These are phyloP conservation scores for Anolis sagrei DNA, from an alignment of 2,113 vertebrate species.

Conservation along the genomic window DNA sequence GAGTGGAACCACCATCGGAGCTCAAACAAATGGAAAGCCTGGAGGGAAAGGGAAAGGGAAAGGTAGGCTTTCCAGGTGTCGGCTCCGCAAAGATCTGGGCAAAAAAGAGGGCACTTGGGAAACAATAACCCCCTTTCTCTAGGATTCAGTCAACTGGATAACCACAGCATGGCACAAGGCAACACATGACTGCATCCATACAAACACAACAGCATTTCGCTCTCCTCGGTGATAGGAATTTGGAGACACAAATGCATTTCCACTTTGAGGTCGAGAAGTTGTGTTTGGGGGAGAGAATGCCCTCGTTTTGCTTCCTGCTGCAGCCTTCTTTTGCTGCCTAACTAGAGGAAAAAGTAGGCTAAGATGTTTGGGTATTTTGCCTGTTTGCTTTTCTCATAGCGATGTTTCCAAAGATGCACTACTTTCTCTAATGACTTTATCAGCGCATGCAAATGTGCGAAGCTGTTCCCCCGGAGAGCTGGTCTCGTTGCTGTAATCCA, in stretches of 20 bases:
- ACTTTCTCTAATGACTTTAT: conserved; percentile 41
- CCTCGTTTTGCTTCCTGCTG: background rate
- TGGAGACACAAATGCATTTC: no score
- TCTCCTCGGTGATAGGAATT: no score
- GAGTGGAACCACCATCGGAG: background rate
- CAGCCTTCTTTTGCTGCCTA: background rate
- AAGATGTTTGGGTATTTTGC: background rate
- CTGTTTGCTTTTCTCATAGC: background rate
- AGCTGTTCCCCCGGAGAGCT: conserved; percentile 48
- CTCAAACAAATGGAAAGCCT: background rate
- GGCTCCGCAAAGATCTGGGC: no score
- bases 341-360: background rate
- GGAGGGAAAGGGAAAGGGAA: background rate
- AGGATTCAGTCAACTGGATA: background rate
- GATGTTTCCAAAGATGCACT: conserved; percentile 15
- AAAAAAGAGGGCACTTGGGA: background rate
- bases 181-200: background rate
- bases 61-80: background rate
- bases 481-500: conserved; percentile 50
- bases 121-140: background rate
- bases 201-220: background rate
- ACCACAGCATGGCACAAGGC: background rate
- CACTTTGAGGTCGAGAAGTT: no score
- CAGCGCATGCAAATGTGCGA: conserved; percentile 37
- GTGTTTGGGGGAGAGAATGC: no score